A percentile compares a stretch with the other conserved stretches of the same genome.
Evolutionary conservation across 2,888 invertebrate species (phyloP).

Genomic region (Amblyjoppa proteus): DNA sequence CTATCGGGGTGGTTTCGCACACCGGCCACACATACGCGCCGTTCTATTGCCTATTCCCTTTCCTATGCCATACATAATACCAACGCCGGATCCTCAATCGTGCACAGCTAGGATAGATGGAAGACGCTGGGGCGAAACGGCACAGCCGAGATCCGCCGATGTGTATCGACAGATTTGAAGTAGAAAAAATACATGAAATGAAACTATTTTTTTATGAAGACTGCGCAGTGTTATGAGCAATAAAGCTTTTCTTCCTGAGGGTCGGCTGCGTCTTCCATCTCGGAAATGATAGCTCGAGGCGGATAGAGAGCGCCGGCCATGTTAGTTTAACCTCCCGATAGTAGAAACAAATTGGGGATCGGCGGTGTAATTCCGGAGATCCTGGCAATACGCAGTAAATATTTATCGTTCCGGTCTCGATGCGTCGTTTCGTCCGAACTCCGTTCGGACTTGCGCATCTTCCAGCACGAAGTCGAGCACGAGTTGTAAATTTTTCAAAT

Average conservation of each 20-base stretch:
- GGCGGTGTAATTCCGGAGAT: neutral
- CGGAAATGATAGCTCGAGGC: neutral
- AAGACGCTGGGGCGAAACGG: neutral
- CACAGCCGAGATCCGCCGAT: neutral
- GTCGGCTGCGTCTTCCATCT: neutral
- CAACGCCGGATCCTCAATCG: conserved; percentile 9
- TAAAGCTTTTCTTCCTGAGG: neutral
- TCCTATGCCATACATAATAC: conserved; percentile 41
- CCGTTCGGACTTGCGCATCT: conserved; percentile 20
- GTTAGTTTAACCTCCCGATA: neutral
- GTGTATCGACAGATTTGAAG: neutral
- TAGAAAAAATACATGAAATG: neutral
- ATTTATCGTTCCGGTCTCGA: neutral
- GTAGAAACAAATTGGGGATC: neutral
- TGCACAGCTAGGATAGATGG: neutral
- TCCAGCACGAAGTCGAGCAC: conserved; percentile 33
- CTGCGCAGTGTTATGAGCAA: neutral
- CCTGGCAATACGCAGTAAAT: neutral
- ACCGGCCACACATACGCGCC: conserved; percentile 44
- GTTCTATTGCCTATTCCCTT: conserved; percentile 55
- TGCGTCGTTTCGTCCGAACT: neutral
- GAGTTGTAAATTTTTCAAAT: conserved; percentile 57
- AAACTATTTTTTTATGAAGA: neutral
- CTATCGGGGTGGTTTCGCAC: conserved; percentile 79
- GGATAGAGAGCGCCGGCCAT: neutral